Conservation (phyloP, 37 sponge, comb jelly and placozoan genomes). For the Petrosia ficiformis region DNA sequence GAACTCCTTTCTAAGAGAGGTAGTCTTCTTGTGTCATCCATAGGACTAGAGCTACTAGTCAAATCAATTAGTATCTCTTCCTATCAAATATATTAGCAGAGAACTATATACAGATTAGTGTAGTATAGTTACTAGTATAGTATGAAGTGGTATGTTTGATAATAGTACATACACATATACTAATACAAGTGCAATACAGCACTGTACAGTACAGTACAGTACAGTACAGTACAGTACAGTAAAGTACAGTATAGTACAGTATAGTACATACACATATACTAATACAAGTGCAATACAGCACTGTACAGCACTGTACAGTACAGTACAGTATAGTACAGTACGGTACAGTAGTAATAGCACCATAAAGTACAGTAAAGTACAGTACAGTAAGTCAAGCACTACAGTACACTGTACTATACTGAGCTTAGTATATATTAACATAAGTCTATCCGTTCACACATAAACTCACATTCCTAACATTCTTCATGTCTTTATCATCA, state of each 20-base stretch:
- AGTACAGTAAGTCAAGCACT: neutral
- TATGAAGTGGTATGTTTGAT: too few relatives aligned
- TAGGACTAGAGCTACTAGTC: neutral
- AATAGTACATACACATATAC: neutral
- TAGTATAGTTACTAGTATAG: neutral
- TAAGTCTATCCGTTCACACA: neutral
- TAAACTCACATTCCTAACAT: neutral
- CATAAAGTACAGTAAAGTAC: too few relatives aligned
- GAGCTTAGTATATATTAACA: neutral
- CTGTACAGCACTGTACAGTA: neutral
- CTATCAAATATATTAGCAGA: neutral
- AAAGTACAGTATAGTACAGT: too few relatives aligned
- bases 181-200: too few relatives aligned
- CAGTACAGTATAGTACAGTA: neutral
- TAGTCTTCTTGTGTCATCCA: neutral
- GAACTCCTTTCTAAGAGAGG: constrained; percentile 37
- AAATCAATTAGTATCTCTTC: neutral
- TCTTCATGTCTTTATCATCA: neutral
- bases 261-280: neutral
- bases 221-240: neutral
- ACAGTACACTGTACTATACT: neutral
- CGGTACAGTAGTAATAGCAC: too few relatives aligned
- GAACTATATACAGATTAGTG: neutral
- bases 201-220: neutral
- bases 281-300: too few relatives aligned